phyloP scores from a whole-genome alignment of 2,113 vertebrate species.

The Coryphaenoides rupestris region DNA sequence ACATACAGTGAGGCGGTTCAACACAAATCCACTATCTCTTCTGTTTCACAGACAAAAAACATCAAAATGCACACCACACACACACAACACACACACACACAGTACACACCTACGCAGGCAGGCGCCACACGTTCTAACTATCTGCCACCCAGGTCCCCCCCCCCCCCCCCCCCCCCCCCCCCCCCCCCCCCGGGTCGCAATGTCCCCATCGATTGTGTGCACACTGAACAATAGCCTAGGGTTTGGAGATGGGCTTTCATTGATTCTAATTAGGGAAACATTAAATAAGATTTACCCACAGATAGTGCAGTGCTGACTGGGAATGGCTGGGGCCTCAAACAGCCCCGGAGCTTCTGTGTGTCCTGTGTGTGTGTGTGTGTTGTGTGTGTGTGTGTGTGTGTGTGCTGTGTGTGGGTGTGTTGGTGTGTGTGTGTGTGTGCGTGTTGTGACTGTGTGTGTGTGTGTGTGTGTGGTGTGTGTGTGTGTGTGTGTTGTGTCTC shows the following conservation, averaged over 20 bases:
- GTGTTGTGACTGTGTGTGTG: constrained; percentile 2
- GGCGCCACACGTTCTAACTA: constrained; percentile 11
- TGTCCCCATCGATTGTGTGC: constrained; percentile 81
- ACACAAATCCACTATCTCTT: no score
- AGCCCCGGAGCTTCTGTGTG: constrained; percentile 58
- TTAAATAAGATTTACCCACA: constrained; percentile 96
- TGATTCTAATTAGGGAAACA: constrained; percentile 98
- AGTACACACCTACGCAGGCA: constrained; percentile 34
- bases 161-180: constrained; percentile 50
- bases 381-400: constrained; percentile 24
- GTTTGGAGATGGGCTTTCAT: constrained; percentile 93
- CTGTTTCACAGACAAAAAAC: no score
- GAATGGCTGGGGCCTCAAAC: constrained; percentile 63
- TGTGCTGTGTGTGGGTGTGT: constrained; percentile 18
- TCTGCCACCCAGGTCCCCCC: constrained; percentile 57
- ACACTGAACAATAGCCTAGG: constrained; percentile 74
- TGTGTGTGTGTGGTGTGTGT: constrained; percentile 5
- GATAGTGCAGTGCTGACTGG: constrained; percentile 73
- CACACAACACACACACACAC: constrained; percentile 17
- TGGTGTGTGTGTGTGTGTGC: constrained; percentile 1
- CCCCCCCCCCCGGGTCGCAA: constrained; percentile 51
- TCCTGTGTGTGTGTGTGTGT: constrained; percentile 18
- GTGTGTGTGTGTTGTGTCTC: constrained; percentile 6
- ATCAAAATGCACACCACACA: not conserved
- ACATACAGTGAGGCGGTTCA: no score